Evolutionary conservation across 2,888 invertebrate genomes (phyloP).

Genomic region (Papilio gigon): DNA sequence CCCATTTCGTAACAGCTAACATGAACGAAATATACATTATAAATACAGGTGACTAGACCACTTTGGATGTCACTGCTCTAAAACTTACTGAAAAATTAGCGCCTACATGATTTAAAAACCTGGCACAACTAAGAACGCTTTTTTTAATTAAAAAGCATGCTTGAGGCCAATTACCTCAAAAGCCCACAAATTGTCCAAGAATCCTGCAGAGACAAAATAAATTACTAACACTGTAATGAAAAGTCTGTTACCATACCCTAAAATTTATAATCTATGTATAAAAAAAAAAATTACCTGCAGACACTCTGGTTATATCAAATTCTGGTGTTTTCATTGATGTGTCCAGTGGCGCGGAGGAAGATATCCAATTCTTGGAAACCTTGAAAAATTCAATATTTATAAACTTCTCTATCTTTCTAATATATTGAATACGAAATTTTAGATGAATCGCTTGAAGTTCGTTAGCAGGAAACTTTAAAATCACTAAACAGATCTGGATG

Average conservation of each 20-base stretch:
- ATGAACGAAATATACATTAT: no score
- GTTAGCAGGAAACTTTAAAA: no score
- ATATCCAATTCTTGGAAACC: constrained; percentile 85
- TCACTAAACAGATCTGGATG: no score
- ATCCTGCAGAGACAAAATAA: constrained; percentile 35
- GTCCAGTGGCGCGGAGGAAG: constrained; percentile 81
- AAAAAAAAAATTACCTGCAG: constrained; percentile 76
- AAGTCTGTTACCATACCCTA: neutral
- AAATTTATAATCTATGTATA: neutral
- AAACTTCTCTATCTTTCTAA: no score
- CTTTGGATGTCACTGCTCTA: no score
- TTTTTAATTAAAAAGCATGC: neutral
- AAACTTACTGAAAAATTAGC: neutral
- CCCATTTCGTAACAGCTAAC: no score
- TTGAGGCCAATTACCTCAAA: constrained; percentile 25
- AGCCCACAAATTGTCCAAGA: constrained; percentile 18
- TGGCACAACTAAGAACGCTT: neutral
- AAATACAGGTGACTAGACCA: no score
- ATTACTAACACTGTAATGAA: constrained; percentile 8
- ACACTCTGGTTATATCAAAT: constrained; percentile 81
- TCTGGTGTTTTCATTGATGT: constrained; percentile 75
- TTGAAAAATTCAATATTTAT: constrained; percentile 52
- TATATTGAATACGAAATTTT: no score
- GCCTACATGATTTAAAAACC: neutral
- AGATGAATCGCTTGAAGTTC: no score